phyloP scores from a whole-genome alignment of 2,888 invertebrate species.

The Plagodis pulveraria region DNA sequence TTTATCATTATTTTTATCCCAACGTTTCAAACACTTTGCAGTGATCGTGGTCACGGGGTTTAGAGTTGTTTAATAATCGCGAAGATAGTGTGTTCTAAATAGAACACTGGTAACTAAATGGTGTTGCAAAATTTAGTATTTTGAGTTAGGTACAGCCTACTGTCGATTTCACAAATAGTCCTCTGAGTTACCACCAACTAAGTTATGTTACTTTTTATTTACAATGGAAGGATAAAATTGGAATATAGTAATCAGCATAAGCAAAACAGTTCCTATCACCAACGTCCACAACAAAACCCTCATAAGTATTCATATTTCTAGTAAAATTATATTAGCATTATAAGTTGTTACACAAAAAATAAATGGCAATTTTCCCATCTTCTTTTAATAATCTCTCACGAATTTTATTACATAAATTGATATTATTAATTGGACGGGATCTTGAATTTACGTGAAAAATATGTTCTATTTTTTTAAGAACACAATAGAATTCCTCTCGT shows the following conservation, averaged over 20 bases:
- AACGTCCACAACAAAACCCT: constrained; percentile 11
- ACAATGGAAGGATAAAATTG: constrained; percentile 19
- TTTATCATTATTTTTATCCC: too few species aligned
- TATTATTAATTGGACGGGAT: constrained; percentile 30
- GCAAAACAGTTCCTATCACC: constrained; percentile 14
- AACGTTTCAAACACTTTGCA: too few species aligned
- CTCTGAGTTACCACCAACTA: too few species aligned
- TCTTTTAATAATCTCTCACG: constrained; percentile 21
- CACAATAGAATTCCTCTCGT: constrained; percentile 27
- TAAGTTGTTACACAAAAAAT: constrained; percentile 16
- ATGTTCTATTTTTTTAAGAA: constrained; percentile 25
- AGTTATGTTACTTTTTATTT: too few species aligned
- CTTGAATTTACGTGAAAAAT: constrained; percentile 27
- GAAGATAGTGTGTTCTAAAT: too few species aligned
- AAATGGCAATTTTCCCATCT: constrained; percentile 14
- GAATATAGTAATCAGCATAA: constrained; percentile 29
- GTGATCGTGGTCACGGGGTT: too few species aligned
- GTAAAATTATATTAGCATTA: constrained; percentile 27
- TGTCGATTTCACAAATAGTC: too few species aligned
- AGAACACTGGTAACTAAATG: too few species aligned
- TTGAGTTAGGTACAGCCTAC: too few species aligned
- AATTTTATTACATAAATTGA: constrained; percentile 28
- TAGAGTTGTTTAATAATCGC: too few species aligned
- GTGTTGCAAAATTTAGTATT: too few species aligned
- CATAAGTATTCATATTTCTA: constrained; percentile 22